Conservation (phyloP, 1,140 invertebrate species). For the Diabrotica undecimpunctata region DNA sequence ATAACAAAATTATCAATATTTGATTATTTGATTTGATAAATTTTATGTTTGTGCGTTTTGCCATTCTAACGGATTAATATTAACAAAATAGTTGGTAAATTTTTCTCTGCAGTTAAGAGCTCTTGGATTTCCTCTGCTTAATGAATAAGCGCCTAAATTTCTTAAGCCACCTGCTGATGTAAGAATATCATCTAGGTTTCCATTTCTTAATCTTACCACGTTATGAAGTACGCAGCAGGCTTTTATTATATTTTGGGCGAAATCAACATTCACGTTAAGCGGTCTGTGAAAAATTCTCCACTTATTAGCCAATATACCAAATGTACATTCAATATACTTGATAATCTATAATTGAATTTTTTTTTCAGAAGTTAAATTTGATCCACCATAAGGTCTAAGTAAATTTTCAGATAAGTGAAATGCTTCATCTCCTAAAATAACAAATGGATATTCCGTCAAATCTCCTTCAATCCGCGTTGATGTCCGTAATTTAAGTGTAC, state of each 20-base stretch:
- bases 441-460: constrained; percentile 8
- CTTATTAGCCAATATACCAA: constrained; percentile 9
- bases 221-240: constrained; percentile 15
- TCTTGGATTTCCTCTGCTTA: too few relatives aligned
- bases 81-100: constrained; percentile 11
- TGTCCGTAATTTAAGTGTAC: constrained; percentile 8
- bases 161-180: neutral
- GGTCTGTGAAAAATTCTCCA: neutral
- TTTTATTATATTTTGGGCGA: constrained; percentile 14
- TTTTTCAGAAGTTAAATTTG: constrained; percentile 14
- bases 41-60: constrained; percentile 9
- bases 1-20: neutral
- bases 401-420: constrained; percentile 14
- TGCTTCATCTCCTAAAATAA: constrained; percentile 14
- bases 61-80: constrained; percentile 14
- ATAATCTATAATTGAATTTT: constrained; percentile 9
- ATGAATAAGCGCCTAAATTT: constrained; percentile 7
- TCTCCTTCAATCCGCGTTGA: neutral
- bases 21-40: neutral
- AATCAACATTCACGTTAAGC: neutral
- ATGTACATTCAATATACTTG: constrained; percentile 13
- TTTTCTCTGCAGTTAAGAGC: constrained; percentile 6
- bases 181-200: neutral
- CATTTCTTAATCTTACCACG: constrained; percentile 9
- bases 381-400: constrained; percentile 11